Conservation (phyloP, 2,888 invertebrate genomes). For the Drosophila mimetica region DNA sequence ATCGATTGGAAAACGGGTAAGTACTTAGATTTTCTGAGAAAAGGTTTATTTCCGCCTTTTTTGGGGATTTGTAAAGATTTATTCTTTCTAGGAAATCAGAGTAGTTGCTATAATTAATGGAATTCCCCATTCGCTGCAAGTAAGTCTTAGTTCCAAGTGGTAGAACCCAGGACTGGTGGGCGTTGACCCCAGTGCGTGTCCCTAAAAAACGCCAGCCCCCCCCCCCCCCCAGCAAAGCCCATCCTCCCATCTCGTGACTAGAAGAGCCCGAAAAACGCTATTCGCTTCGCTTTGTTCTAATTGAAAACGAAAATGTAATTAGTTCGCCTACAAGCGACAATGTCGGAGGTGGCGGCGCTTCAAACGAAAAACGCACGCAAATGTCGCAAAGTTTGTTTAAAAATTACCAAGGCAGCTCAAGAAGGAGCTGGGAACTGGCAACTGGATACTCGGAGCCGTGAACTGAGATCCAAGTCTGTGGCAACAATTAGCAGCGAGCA, state of each 20-base stretch:
- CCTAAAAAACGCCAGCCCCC: background rate
- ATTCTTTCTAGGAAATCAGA: background rate
- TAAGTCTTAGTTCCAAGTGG: background rate
- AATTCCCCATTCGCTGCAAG: background rate
- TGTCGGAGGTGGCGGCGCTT: slow-evolving; percentile 47
- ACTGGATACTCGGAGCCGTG: background rate
- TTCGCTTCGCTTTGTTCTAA: slow-evolving; percentile 60
- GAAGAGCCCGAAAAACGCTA: slow-evolving; percentile 18
- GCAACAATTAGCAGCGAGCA: slow-evolving; percentile 56
- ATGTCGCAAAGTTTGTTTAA: slow-evolving; percentile 67
- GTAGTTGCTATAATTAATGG: background rate
- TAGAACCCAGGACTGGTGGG: background rate
- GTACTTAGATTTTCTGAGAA: no score
- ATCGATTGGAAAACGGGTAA: no score
- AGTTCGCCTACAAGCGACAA: slow-evolving; percentile 59
- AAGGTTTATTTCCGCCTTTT: background rate
- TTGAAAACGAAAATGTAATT: slow-evolving; percentile 69
- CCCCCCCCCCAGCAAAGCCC: background rate
- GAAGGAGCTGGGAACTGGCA: slow-evolving; percentile 2
- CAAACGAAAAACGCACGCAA: slow-evolving; percentile 59
- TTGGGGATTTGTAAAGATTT: background rate
- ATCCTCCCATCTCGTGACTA: background rate
- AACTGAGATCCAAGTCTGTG: slow-evolving; percentile 41
- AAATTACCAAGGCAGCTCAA: slow-evolving; percentile 62
- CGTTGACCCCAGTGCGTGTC: slow-evolving; percentile 2